Evolutionary conservation across 1,140 invertebrate species (phyloP).

Genomic region (Cecropterus lyciades): DNA sequence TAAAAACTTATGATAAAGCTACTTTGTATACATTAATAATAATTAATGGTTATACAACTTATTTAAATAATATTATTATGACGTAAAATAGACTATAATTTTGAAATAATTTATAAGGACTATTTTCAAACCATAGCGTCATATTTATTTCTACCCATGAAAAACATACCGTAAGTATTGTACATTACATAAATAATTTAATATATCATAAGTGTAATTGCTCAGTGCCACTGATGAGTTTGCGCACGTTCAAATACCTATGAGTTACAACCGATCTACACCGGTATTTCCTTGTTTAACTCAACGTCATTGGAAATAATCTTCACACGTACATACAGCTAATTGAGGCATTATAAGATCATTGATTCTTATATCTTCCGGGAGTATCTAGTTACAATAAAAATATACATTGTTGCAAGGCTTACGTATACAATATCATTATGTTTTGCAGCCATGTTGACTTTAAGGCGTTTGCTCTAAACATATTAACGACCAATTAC

Average conservation of each 20-base stretch:
- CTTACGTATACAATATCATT: not conserved
- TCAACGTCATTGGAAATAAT: constrained; percentile 13
- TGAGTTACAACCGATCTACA: constrained; percentile 1
- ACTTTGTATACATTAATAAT: too few species aligned
- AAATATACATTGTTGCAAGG: constrained; percentile 18
- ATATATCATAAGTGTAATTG: constrained; percentile 1
- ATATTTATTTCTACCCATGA: too few species aligned
- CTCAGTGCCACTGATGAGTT: not conserved
- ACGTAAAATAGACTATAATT: too few species aligned
- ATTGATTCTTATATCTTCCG: constrained; percentile 14
- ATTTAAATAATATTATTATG: too few species aligned
- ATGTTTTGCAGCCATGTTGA: not conserved
- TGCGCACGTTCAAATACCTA: not conserved
- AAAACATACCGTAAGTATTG: not conserved
- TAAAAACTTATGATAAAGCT: too few species aligned
- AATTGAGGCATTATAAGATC: constrained; percentile 16
- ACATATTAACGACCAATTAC: constrained; percentile 69
- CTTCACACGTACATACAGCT: constrained; percentile 15
- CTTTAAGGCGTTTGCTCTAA: constrained; percentile 23
- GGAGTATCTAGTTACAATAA: constrained; percentile 11
- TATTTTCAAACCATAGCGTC: too few species aligned
- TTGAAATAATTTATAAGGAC: too few species aligned
- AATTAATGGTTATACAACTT: too few species aligned
- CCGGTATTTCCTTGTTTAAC: constrained; percentile 9
- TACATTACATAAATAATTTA: not conserved